A percentile compares a stretch with the other conserved stretches of the same genome.
These are phyloP conservation scores for Nasonia longicornis DNA, from an alignment of 1,140 invertebrate species.

Conservation along the genomic window DNA sequence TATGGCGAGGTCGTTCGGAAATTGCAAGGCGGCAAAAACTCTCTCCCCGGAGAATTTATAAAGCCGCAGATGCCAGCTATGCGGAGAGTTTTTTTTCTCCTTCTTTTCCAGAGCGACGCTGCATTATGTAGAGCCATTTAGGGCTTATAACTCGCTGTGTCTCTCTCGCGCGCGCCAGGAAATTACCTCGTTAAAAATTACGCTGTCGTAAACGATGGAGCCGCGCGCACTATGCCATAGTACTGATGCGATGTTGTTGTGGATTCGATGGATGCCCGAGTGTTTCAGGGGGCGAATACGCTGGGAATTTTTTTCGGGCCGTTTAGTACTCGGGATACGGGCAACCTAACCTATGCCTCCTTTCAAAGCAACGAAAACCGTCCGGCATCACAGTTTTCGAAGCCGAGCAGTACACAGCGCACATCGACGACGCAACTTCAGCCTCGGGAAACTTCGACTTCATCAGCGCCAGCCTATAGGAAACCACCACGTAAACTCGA, in stretches of 20 bases:
- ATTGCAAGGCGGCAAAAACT: background rate
- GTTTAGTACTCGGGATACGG: background rate
- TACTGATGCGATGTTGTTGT: background rate
- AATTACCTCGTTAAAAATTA: constrained; percentile 47
- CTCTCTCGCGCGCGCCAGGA: constrained; percentile 22
- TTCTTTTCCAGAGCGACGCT: background rate
- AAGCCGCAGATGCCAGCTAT: constrained; percentile 6
- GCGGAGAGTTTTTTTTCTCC: background rate
- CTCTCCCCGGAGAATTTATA: constrained; percentile 13
- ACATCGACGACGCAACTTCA: background rate
- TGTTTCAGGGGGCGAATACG: no score
- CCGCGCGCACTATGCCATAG: background rate
- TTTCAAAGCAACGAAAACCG: no score
- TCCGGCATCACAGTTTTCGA: no score
- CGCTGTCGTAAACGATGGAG: constrained; percentile 40
- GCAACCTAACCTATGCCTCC: no score
- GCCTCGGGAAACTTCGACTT: background rate
- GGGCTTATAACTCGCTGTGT: constrained; percentile 26
- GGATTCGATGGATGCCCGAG: background rate
- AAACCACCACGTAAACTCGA: background rate
- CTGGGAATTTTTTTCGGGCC: background rate
- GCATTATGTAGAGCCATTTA: constrained; percentile 39
- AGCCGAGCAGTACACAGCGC: no score
- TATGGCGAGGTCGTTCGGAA: background rate
- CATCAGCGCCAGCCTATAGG: background rate